Base-by-base conservation (phyloP, 2,113 vertebrate species). In the Sminthopsis crassicaudata region DNA sequence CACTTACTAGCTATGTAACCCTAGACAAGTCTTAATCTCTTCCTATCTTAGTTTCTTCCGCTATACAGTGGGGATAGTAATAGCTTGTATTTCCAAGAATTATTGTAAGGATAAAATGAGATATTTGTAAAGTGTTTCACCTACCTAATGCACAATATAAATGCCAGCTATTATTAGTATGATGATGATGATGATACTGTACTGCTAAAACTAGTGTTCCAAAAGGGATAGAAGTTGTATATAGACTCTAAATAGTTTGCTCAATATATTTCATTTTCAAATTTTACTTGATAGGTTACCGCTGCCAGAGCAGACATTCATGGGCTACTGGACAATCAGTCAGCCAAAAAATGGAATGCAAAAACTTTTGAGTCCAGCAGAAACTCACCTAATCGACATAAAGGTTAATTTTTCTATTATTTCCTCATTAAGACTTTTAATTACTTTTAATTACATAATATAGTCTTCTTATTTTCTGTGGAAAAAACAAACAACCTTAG, bases 311-410 rank as follows among this genome's bases (percentile, higher is more conserved):
- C 98, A 98, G 97, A 99, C 97, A 91, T 99, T 99, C 98, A 97
- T 99, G 14, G 99, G 99, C 55, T 99, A 99, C 97, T 99, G 99
- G 99, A 99, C 98, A 53, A 97, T 98, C 16, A 96, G 98, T 94
- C 99, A 99, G 92, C 95, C 96, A 0, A 98, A 97, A 94, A 99
- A 97, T 94, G 97, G 98, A 97, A 98, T 93, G 27, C 98, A 98
- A 67, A 99, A 99, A 96, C 97, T 99, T 84, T 98, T 99, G 48
- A 99, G 99, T 98, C 99, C 99, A 52, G 98, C 99, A 26, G 99
- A 99, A 98, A 99, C 99, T 2, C 98, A 97, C 94, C 98, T 96
- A 90, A 98, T 99, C 96, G 98, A 98, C 24, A 84, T 99, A 96
- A 99, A 99, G 99, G 99, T 99, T 98, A 94, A 96, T 98, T 24